Evolutionary conservation across 1,140 invertebrate genomes (phyloP).

Genomic region (Diorhabda carinulata): DNA sequence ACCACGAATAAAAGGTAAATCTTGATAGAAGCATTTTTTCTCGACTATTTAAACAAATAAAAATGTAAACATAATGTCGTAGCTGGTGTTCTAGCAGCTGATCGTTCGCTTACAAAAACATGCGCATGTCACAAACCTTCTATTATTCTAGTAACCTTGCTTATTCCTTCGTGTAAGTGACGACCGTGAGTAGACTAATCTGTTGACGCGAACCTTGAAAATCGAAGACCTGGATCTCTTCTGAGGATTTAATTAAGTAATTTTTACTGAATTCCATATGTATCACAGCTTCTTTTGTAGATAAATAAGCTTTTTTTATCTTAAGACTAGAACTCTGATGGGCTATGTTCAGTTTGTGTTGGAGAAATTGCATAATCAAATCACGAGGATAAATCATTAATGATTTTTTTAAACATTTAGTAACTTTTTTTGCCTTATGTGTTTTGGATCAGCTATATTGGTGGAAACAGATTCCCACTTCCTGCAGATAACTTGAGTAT

Average conservation of each 20-base stretch:
- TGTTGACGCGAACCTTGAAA: slow-evolving; percentile 40
- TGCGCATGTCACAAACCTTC: too few relatives aligned
- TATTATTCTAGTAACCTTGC: background rate
- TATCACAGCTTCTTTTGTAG: slow-evolving; percentile 26
- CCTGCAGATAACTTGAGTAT: background rate
- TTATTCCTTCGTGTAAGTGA: slow-evolving; percentile 29
- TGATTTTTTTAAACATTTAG: background rate
- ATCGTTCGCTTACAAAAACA: too few relatives aligned
- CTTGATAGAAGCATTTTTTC: too few relatives aligned
- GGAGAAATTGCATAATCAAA: background rate
- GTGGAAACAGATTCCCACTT: background rate
- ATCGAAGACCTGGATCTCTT: slow-evolving; percentile 40
- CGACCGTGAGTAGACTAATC: slow-evolving; percentile 38
- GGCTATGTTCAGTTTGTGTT: slow-evolving; percentile 15
- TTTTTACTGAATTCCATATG: slow-evolving; percentile 38
- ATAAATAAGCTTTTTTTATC: slow-evolving; percentile 31
- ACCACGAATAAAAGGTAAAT: too few relatives aligned
- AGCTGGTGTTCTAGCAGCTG: too few relatives aligned
- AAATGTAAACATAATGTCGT: too few relatives aligned
- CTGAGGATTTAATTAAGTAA: slow-evolving; percentile 35
- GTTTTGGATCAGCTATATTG: slow-evolving; percentile 1
- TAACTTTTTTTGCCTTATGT: background rate
- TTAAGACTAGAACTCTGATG: slow-evolving; percentile 32
- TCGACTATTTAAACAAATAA: too few relatives aligned
- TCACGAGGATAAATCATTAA: background rate